A percentile compares a stretch with the other conserved stretches of the same genome.
Evolutionary conservation across 2,113 vertebrate species (phyloP).

Genomic region (Lichenostomus cassidix): DNA sequence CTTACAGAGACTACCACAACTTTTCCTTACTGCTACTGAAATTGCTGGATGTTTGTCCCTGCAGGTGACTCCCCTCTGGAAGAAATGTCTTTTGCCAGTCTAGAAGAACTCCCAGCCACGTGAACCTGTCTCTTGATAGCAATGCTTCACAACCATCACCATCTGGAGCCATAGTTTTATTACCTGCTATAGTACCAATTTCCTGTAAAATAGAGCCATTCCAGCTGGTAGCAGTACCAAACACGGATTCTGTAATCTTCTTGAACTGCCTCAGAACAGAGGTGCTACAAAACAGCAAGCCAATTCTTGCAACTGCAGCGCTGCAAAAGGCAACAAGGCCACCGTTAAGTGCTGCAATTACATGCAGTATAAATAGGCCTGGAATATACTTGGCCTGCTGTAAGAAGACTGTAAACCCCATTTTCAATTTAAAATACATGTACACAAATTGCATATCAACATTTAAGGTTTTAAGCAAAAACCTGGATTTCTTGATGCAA

Average conservation of each 20-base stretch:
- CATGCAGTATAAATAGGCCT: not conserved
- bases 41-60: not conserved
- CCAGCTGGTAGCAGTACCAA: slow-evolving; percentile 72
- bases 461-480: not conserved
- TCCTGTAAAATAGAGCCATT: slow-evolving; percentile 73
- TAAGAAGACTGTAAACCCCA: not conserved
- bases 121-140: not conserved
- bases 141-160: not conserved
- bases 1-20: rapidly evolving
- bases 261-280: slow-evolving; percentile 73
- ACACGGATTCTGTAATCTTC: slow-evolving; percentile 70
- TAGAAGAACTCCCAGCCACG: not conserved
- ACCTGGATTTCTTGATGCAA: not conserved
- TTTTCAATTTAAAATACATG: not conserved
- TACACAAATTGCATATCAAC: not conserved
- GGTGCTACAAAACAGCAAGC: slow-evolving; percentile 67
- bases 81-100: not conserved
- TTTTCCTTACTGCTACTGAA: not conserved
- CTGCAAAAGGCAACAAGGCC: slow-evolving; percentile 56
- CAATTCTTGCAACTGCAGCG: slow-evolving; percentile 71
- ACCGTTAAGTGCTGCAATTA: not conserved
- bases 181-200: slow-evolving; percentile 80
- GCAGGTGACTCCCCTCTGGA: not conserved
- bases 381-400: not conserved
- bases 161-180: not conserved